Percentiles rank a stretch among this genome's conserved stretches.
phyloP scores from a whole-genome alignment of 1,140 invertebrate species.

The Drosophila littoralis region DNA sequence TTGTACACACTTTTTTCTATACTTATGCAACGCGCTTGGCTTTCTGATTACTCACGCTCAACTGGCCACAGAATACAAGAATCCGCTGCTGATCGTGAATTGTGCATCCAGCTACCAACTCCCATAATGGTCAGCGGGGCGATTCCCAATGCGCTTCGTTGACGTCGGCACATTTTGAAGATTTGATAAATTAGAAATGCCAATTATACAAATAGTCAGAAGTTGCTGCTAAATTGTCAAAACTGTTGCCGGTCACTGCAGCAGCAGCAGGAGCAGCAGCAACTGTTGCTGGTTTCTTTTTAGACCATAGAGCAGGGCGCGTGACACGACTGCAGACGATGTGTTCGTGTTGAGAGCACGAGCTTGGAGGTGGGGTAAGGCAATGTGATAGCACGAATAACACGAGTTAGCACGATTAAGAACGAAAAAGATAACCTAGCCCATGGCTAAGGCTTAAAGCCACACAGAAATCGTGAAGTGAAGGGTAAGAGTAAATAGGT shows the following conservation, averaged over 20 bases:
- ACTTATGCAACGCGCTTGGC: constrained; percentile 78
- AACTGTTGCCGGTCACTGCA: constrained; percentile 54
- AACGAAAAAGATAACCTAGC: not conserved
- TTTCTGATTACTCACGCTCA: constrained; percentile 81
- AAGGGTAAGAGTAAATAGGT: no score
- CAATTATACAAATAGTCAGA: constrained; percentile 80
- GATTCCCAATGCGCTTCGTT: constrained; percentile 35
- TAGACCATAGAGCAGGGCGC: not conserved
- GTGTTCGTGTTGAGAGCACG: not conserved
- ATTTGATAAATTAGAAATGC: constrained; percentile 76
- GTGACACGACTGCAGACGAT: constrained; percentile 2
- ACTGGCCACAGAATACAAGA: constrained; percentile 63
- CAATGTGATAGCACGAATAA: not conserved
- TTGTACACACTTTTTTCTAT: constrained; percentile 53
- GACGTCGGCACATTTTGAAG: constrained; percentile 58
- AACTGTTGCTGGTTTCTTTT: constrained; percentile 2
- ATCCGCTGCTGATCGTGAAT: constrained; percentile 65
- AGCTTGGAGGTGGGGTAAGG: not conserved
- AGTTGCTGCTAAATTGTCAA: constrained; percentile 77
- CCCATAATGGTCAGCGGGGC: constrained; percentile 62
- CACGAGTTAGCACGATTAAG: not conserved
- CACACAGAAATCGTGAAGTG: no score
- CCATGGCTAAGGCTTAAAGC: no score
- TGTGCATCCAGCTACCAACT: constrained; percentile 44
- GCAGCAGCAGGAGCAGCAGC: constrained; percentile 6